Evolutionary conservation across 2,888 invertebrate genomes (phyloP), one percentile per base, ranked within the genome.

Genomic region (Physocephala rufipes): DNA sequence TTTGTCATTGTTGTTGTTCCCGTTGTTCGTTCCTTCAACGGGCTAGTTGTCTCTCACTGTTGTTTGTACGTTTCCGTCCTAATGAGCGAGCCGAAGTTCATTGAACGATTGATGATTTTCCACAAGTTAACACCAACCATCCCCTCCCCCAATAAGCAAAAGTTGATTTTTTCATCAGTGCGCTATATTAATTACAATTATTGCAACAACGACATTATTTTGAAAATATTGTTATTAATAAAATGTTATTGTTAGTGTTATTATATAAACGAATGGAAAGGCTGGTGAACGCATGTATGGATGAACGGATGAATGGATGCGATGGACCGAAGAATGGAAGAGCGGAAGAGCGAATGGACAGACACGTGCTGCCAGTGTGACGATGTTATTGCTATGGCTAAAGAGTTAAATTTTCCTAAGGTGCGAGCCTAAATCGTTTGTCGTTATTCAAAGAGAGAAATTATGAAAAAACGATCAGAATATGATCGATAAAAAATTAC

Each of bases 81-180:
- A 16, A 26, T 16, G 45, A 45, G 51, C 36, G 68, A 62, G 45
- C 64, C 64, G 51, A 55, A 70, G 74, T 74, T 72, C 74, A 74
- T 65, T 66, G 74, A 66, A 59, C 74, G 72, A 15, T 61, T 72
- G 72, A 74, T 74, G 74, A 55, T 66, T 68, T 73, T 45, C 70
- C 62, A 73, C 70, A 64, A 70, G 73, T 67, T 67, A n/a, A n/a
- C n/a, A n/a, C n/a, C n/a, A n/a, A n/a, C n/a, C n/a, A n/a, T n/a
- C n/a, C n/a, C n/a, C 49, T 67, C 9, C 36, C 5, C 36, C 36
- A 36, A n/a, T n/a, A n/a, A n/a, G n/a, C 36, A 36, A 47, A 45
- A 21, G 13, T 19, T 45, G 9, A 59, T 63, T 43, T 55, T 55
- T 30, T 47, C 30, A 30, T 30, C 61, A 45, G 36, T 36, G 30